Conservation (phyloP, 1,140 invertebrate genomes). For the Apis florea region DNA sequence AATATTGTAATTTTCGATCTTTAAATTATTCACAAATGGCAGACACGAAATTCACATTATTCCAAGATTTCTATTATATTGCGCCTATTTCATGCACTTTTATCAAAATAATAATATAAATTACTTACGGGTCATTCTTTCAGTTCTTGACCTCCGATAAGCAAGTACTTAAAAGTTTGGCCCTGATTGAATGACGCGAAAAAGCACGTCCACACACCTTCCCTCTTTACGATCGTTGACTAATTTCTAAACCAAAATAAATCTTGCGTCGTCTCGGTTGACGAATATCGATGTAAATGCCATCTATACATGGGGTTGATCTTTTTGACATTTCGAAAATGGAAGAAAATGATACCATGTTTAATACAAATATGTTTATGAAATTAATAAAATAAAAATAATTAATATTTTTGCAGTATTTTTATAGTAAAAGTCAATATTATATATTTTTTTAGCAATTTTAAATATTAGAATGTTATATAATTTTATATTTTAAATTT, state of each 20-base stretch:
- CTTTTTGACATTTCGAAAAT: neutral
- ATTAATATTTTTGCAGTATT: neutral
- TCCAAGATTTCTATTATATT: neutral
- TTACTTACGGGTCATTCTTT: conserved; percentile 78
- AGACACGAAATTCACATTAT: neutral
- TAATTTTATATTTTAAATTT: neutral
- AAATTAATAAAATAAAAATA: neutral
- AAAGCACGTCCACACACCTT: conserved; percentile 31
- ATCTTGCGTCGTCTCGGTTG: conserved; percentile 48
- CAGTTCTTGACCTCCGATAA: conserved; percentile 76
- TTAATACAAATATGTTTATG: neutral
- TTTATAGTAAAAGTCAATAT: neutral
- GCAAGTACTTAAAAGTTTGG: conserved; percentile 70
- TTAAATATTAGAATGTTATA: neutral
- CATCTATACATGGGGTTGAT: conserved; percentile 5
- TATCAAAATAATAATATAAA: neutral
- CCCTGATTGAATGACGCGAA: conserved; percentile 45
- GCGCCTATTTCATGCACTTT: neutral
- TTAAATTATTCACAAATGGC: conserved; percentile 37
- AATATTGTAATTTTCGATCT: neutral
- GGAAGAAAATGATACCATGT: neutral
- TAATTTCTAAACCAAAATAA: conserved; percentile 64
- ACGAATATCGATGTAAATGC: conserved; percentile 10
- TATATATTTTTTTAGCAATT: neutral
- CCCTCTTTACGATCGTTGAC: conserved; percentile 16